Evolutionary conservation across 2,113 vertebrate genomes (phyloP).

Genomic region (Stictonetta naevosa): DNA sequence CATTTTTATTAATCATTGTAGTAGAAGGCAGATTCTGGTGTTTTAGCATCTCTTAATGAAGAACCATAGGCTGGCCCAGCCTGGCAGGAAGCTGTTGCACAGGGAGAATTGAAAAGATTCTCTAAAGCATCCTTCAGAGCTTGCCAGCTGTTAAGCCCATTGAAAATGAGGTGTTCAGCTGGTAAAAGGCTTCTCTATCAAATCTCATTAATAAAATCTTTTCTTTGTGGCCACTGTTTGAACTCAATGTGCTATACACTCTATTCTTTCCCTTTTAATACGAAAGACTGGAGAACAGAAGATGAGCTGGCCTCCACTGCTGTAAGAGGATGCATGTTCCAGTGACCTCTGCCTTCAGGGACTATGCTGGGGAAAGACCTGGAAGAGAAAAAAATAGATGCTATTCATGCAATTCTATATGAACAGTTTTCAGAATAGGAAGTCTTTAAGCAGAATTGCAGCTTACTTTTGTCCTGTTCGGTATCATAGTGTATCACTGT

Average conservation of each 20-base stretch:
- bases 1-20: not conserved
- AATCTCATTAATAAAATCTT: not conserved
- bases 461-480: not conserved
- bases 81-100: not conserved
- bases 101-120: not conserved
- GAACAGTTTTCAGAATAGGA: not conserved
- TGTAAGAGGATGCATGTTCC: not conserved
- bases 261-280: not conserved
- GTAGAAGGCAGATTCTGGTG: not conserved
- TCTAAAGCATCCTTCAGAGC: not conserved
- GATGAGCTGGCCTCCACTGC: not conserved
- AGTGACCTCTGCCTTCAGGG: not conserved
- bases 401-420: not conserved
- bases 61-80: not conserved
- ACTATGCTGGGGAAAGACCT: not conserved
- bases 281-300: not conserved
- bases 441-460: not conserved
- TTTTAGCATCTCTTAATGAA: slow-evolving; percentile 8
- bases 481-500: not conserved
- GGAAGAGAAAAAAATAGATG: not conserved
- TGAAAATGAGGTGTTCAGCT: not conserved
- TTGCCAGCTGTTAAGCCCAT: not conserved
- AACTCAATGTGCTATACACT: not conserved
- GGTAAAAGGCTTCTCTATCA: not conserved
- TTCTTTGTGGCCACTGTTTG: not conserved